Evolutionary conservation across 2,888 invertebrate genomes (phyloP).

Genomic region (Thera obeliscata): DNA sequence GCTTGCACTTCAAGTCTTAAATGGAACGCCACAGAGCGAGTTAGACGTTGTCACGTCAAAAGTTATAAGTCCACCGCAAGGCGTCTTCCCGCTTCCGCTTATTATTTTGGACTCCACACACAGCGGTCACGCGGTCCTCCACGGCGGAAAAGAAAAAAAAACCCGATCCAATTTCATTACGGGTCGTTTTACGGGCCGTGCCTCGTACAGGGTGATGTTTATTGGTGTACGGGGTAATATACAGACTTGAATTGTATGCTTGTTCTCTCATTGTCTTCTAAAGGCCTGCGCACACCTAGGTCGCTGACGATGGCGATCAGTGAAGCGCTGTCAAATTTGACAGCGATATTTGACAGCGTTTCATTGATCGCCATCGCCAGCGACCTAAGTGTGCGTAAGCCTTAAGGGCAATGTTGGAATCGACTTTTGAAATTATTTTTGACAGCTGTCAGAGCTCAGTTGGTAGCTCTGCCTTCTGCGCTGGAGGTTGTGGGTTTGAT

Average conservation of each 20-base stretch:
- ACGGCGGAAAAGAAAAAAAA: conserved; percentile 31
- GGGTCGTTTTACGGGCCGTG: conserved; percentile 30
- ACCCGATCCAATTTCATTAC: conserved; percentile 39
- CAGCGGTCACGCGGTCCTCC: conserved; percentile 21
- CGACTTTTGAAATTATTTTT: not conserved
- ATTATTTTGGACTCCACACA: not conserved
- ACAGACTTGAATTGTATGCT: not conserved
- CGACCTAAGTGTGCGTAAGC: too few relatives aligned
- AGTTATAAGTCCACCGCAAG: too few relatives aligned
- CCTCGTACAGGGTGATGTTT: conserved; percentile 24
- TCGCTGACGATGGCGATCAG: too few relatives aligned
- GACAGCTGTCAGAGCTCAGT: too few relatives aligned
- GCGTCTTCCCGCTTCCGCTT: conserved; percentile 1
- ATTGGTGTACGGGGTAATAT: conserved; percentile 9
- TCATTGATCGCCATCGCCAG: too few relatives aligned
- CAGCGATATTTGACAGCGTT: too few relatives aligned
- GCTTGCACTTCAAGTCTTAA: too few relatives aligned
- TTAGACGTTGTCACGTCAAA: too few relatives aligned
- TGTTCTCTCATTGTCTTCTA: conserved; percentile 2
- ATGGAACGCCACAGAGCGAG: too few relatives aligned
- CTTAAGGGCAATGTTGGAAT: not conserved
- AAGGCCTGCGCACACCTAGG: not conserved
- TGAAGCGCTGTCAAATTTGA: too few relatives aligned
- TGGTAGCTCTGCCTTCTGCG: too few relatives aligned
- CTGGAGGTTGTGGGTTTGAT: too few relatives aligned